Base-by-base conservation (phyloP, 2,888 invertebrate species). In the Zaprionus bogoriensis region DNA sequence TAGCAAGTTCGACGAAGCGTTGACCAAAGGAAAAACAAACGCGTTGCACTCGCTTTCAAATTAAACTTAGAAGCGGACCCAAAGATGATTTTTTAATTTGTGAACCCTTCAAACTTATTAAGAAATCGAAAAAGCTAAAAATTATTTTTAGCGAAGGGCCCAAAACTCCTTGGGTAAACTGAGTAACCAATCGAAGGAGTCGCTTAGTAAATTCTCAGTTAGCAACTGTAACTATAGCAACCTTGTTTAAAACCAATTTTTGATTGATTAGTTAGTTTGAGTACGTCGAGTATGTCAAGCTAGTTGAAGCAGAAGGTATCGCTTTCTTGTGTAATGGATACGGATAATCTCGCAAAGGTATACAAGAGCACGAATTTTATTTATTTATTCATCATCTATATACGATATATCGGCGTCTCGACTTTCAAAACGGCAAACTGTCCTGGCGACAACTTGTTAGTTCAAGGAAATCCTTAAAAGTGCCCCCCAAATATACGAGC, bases 391-490 rank as follows among this genome's bases (percentile, higher is more conserved):
- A 36, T 17, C 32, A 36, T 36, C n/a, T n/a, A 2, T 14, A 9
- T 17, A 36, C n/a, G 14, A 2, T 14, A 9, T 17, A 36, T 36
- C 32, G 32, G 17, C 32, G 7, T 17, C 9, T 36, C 17, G 32
- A 36, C 32, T 41, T 41, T 41, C 4, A 22, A 41, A 17, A 36
- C 14, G 17, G 14, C 9, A 36, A 36, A 36, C 17, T 36, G 32
- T 14, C 17, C 17, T 36, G 32, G 17, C 17, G 32, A 36, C 32
- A 36, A 36, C 32, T 36, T 36, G 32, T 36, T 36, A 25, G 46
- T 46, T 27, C 27, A 20, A 30, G 20, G 20, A 30, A 46, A 20
- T 46, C 30, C 27, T 46, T 30, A 46, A 46, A 45, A 45, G 45
- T 45, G 28, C 28, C 4, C 9, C 4, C 45, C 25, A 44, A 45